These are phyloP conservation scores for Mirza zaza DNA, from an alignment of 2,113 vertebrate species.

Conservation along the genomic window DNA sequence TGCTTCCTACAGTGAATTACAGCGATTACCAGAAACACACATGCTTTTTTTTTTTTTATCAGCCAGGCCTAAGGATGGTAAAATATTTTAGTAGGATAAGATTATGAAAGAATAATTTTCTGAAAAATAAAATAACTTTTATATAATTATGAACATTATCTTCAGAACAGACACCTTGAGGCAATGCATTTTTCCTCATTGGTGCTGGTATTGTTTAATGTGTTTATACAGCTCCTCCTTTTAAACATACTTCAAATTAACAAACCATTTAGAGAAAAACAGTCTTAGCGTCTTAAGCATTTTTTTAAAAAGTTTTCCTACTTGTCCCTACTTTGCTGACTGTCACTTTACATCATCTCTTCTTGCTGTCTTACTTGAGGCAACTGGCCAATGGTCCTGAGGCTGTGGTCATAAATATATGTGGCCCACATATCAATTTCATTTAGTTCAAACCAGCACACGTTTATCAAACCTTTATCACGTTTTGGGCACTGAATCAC, in stretches of 20 bases:
- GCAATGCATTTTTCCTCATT: neutral
- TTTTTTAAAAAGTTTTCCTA: neutral
- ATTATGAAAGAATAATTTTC: neutral
- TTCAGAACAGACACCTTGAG: neutral
- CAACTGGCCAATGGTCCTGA: neutral
- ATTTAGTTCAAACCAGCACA: neutral
- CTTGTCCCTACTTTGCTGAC: neutral
- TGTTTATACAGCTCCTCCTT: neutral
- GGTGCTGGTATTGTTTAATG: neutral
- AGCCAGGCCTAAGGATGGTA: neutral
- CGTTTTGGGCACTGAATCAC: neutral
- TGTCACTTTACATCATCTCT: neutral
- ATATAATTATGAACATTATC: neutral
- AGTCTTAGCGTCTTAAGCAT: neutral
- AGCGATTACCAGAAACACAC: neutral
- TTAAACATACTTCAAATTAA: neutral
- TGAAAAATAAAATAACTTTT: neutral
- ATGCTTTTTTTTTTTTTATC: neutral
- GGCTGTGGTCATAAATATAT: neutral
- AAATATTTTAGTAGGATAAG: neutral
- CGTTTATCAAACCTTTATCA: neutral
- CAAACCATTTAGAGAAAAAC: neutral
- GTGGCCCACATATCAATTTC: neutral
- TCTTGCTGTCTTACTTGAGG: neutral
- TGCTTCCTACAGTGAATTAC: neutral